Base-by-base conservation (phyloP, 2,797 vertebrate species). In the Leptoclinus maculatus region DNA sequence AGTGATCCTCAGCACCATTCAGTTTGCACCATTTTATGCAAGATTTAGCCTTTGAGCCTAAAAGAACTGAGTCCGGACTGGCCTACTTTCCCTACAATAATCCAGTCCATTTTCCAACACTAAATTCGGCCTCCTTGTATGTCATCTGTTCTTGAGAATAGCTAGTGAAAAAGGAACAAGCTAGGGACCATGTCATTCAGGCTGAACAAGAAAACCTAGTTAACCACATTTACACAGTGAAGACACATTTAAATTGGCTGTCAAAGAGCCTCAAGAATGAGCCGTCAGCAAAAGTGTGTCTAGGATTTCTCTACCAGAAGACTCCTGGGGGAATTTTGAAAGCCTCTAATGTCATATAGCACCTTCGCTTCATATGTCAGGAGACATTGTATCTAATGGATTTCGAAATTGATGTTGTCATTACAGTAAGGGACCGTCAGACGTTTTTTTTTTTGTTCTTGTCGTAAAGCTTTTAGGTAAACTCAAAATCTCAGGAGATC, bases 21-120 rank as follows among this genome's bases (percentile, higher is more conserved):
- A 36, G 47, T 83, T 85, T 66, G 34, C 47, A 19, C 54, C 76
- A 34, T 76, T 84, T 85, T 71, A 72, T 76, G 70, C 65, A 79
- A 87, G 71, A 82, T 78, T 74, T 41, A 54, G 7, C 49, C 41
- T 47, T 66, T 68, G 25, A 74, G 75, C 60, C 65, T 34, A 8
- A 38, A 71, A 78, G 38, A 83, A 41, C 25, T 64, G 60, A 32
- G 13, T 65, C 27, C 4, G 9, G 43, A 53, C 58, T 53, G 47
- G 51, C 51, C 34, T 83, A 0, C 43, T 74, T 59, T 65, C 51
- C 71, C 4, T 13, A 36, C 38, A 59, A 53, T 54, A 65, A 81
- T 66, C 51, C 47, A 9, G 21, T 32, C 12, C 14, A 32, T 36
- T 21, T 38, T 39, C 38, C 65, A 38, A 59, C 57, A 47, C 16